Conservation (phyloP, 2,113 vertebrate genomes). For the Electrona antarctica region DNA sequence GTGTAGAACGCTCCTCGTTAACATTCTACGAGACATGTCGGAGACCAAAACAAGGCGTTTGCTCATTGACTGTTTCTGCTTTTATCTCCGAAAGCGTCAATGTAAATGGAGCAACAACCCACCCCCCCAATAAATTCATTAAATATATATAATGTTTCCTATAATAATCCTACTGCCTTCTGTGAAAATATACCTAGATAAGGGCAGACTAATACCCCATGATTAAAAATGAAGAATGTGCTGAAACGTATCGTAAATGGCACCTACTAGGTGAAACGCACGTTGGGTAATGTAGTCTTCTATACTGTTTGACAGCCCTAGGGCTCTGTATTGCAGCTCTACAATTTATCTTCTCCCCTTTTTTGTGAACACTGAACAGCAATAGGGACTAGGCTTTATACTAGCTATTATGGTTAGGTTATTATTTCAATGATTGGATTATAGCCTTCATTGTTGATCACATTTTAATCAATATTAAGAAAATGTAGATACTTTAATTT, state of each 20-base stretch:
- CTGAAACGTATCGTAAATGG: background rate
- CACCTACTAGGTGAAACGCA: background rate
- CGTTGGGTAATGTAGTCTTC: conserved; percentile 72
- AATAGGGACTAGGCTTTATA: no score
- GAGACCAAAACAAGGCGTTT: conserved; percentile 59
- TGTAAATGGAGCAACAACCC: background rate
- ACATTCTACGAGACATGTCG: conserved; percentile 30
- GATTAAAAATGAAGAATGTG: background rate
- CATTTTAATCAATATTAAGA: no score
- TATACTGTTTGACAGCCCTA: no score
- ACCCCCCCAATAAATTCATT: background rate
- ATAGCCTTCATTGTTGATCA: no score
- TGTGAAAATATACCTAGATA: background rate
- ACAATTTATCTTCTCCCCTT: no score
- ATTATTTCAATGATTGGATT: no score
- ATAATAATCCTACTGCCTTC: no score
- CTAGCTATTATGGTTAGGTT: no score
- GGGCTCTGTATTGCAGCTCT: no score
- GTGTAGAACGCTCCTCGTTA: conserved; percentile 34
- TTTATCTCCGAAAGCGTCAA: background rate
- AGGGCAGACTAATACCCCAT: background rate
- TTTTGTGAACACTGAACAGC: no score
- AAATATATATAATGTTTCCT: background rate
- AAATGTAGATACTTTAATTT: no score
- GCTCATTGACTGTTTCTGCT: conserved; percentile 66